phyloP scores from a whole-genome alignment of 1,140 invertebrate genomes.

The Nephotettix cincticeps region DNA sequence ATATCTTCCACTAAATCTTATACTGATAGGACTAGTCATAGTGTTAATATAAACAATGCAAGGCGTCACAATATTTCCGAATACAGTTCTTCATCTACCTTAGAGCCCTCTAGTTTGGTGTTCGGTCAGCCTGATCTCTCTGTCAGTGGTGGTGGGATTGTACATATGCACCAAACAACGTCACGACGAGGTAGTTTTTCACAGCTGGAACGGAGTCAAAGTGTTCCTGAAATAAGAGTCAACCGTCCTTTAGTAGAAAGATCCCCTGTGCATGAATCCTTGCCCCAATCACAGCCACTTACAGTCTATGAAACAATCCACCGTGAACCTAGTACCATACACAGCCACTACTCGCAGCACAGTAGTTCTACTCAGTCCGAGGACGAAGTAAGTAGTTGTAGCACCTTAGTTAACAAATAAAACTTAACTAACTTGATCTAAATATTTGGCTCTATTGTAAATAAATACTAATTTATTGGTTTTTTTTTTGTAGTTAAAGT shows the following conservation, averaged over 20 bases:
- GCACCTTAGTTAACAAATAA: constrained; percentile 6
- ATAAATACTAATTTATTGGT: too few species aligned
- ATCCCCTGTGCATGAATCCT: background rate
- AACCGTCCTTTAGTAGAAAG: background rate
- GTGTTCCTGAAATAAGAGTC: constrained; percentile 2
- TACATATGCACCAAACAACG: background rate
- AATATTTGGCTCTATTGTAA: too few species aligned
- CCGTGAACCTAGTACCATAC: background rate
- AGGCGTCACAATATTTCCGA: too few species aligned
- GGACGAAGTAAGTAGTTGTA: background rate
- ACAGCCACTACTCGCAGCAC: background rate
- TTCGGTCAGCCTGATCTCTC: background rate
- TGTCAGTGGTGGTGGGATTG: constrained; percentile 9
- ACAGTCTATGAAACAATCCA: too few species aligned
- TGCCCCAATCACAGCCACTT: background rate
- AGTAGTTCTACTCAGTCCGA: background rate
- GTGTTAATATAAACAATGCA: too few species aligned
- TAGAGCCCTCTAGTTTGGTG: background rate
- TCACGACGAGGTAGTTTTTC: constrained; percentile 18
- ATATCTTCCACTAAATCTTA: too few species aligned
- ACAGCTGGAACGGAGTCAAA: constrained; percentile 17
- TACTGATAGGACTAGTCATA: too few species aligned
- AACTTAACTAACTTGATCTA: background rate
- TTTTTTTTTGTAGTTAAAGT: too few species aligned
- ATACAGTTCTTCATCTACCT: too few species aligned